phyloP scores from a whole-genome alignment of 1,140 invertebrate species.

The Druon quercuslanigerum region DNA sequence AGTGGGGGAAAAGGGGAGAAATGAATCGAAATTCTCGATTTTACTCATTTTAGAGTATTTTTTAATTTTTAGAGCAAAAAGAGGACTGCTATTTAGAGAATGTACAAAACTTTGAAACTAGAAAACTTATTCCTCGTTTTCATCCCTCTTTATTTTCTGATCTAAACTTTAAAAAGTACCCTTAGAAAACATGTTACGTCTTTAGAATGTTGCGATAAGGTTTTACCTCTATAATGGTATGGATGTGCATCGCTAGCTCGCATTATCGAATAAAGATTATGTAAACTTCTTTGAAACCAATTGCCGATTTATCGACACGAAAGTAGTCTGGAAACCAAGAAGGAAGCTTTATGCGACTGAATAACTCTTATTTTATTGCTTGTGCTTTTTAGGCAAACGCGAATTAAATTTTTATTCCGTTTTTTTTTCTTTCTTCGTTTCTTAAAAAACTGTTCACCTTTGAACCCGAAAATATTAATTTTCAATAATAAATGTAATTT shows the following conservation, averaged over 20 bases:
- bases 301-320: conserved; percentile 35
- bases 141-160: not conserved
- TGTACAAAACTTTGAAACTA: too few species aligned
- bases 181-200: not conserved
- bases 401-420: conserved; percentile 24
- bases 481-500: too few species aligned
- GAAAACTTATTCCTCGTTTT: not conserved
- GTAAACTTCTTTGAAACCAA: conserved; percentile 46
- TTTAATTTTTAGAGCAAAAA: too few species aligned
- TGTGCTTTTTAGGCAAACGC: conserved; percentile 2
- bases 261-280: conserved; percentile 64
- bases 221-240: conserved; percentile 2
- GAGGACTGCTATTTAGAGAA: too few species aligned
- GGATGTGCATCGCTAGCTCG: conserved; percentile 33
- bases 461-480: too few species aligned
- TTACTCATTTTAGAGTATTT: too few species aligned
- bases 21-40: too few species aligned
- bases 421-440: too few species aligned
- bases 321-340: conserved; percentile 20
- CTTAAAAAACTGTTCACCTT: too few species aligned
- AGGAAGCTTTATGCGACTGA: conserved; percentile 15
- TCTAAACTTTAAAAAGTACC: not conserved
- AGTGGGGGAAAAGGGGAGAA: too few species aligned
- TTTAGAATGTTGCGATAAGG: conserved; percentile 1
- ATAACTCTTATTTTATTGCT: conserved; percentile 30